Evolutionary conservation across 1,140 invertebrate species (phyloP).

Genomic region (Philotrypesis tridentata): DNA sequence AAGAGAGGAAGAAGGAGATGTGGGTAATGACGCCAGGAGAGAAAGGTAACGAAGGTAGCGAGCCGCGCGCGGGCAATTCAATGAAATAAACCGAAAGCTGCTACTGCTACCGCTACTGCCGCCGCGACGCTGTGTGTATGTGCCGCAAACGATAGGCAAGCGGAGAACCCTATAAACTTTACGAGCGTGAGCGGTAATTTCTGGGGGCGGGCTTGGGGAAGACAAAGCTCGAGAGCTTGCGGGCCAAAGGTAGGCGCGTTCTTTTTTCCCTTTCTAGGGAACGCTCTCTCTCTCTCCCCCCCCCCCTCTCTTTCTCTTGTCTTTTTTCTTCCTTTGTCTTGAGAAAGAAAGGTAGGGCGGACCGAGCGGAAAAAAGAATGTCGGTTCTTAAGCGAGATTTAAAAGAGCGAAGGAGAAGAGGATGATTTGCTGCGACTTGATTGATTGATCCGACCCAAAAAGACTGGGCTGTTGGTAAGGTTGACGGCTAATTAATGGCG

Average conservation of each 20-base stretch:
- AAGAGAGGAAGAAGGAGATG: constrained; percentile 25
- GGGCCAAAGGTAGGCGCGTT: not conserved
- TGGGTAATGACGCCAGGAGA: constrained; percentile 4
- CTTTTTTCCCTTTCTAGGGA: not conserved
- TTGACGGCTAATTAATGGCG: no score
- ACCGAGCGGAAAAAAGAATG: not conserved
- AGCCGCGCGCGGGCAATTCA: not conserved
- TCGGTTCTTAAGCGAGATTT: not conserved
- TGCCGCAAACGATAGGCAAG: constrained; percentile 51
- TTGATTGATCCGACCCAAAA: no score
- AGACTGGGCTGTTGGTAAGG: no score
- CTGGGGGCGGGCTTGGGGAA: constrained; percentile 22
- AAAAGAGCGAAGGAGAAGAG: not conserved
- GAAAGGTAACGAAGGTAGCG: constrained; percentile 19
- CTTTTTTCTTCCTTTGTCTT: no score
- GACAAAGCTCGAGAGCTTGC: not conserved
- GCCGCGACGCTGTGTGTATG: constrained; percentile 15
- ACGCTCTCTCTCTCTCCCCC: not conserved
- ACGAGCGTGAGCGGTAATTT: constrained; percentile 49
- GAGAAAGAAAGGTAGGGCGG: not conserved
- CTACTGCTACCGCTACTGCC: not conserved
- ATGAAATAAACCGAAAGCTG: constrained; percentile 54
- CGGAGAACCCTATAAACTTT: constrained; percentile 54
- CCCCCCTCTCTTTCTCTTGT: no score
- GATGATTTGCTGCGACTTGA: not conserved